phyloP scores from a whole-genome alignment of 2,888 invertebrate genomes.

The Sialis lutaria region DNA sequence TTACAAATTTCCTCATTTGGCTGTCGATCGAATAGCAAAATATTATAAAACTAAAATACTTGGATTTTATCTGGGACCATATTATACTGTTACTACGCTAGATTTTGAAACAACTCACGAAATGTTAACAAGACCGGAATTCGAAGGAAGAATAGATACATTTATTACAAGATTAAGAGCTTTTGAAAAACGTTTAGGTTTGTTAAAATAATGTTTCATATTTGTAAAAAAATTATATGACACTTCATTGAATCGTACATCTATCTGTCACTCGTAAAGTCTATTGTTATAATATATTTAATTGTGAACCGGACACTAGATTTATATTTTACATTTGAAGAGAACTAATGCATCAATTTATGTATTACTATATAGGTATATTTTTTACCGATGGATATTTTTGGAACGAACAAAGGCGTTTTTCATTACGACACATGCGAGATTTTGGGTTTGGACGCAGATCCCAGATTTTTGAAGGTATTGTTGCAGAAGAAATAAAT shows the following conservation, averaged over 20 bases:
- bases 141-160: conserved; percentile 38
- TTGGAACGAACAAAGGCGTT: conserved; percentile 50
- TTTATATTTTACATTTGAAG: not conserved
- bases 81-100: conserved; percentile 32
- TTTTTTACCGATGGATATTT: conserved; percentile 44
- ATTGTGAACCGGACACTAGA: too few relatives aligned
- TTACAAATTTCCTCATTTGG: conserved; percentile 32
- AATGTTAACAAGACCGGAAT: conserved; percentile 36
- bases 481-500: conserved; percentile 27
- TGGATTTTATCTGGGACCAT: conserved; percentile 35
- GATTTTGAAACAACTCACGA: conserved; percentile 36
- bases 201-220: conserved; percentile 9
- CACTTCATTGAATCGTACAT: too few relatives aligned
- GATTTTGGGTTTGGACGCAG: conserved; percentile 54
- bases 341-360: not conserved
- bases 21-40: conserved; percentile 29
- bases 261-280: too few relatives aligned
- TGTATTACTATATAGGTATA: conserved; percentile 29
- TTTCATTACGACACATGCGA: conserved; percentile 42
- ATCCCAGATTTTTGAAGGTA: conserved; percentile 31
- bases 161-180: conserved; percentile 32
- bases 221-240: too few relatives aligned
- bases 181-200: conserved; percentile 34
- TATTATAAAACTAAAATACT: conserved; percentile 41
- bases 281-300: too few relatives aligned